Evolutionary conservation across 1,140 invertebrate genomes (phyloP).

Genomic region (Calliopsis andreniformis): DNA sequence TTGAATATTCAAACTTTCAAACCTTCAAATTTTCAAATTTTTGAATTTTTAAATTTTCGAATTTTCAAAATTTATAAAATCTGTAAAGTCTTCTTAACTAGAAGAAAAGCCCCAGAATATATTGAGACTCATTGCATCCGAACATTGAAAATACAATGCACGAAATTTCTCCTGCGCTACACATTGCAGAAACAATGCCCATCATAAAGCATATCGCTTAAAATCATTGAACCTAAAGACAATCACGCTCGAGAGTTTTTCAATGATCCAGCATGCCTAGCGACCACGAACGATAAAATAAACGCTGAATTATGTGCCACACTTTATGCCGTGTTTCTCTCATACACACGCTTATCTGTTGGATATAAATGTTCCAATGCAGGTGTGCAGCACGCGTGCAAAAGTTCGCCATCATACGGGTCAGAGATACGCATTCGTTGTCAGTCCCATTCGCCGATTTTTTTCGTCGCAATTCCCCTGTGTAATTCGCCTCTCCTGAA

Average conservation of each 20-base stretch:
- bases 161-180: too few relatives aligned
- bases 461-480: background rate
- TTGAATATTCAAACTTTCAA: too few relatives aligned
- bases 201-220: background rate
- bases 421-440: conserved; percentile 46
- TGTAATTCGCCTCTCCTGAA: conserved; percentile 5
- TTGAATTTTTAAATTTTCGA: too few relatives aligned
- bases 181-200: too few relatives aligned
- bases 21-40: too few relatives aligned
- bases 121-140: too few relatives aligned
- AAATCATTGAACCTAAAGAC: background rate
- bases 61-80: too few relatives aligned
- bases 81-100: too few relatives aligned
- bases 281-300: conserved; percentile 31
- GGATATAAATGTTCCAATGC: conserved; percentile 29
- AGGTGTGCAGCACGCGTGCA: conserved; percentile 27
- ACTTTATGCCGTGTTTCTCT: conserved; percentile 45
- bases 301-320: conserved; percentile 33
- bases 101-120: too few relatives aligned
- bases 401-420: conserved; percentile 52
- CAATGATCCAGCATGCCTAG: background rate
- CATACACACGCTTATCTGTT: conserved; percentile 27
- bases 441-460: conserved; percentile 43
- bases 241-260: background rate
- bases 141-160: too few relatives aligned